These are phyloP conservation scores for Spialia ferax DNA, from an alignment of 2,888 invertebrate genomes.

Conservation along the genomic window DNA sequence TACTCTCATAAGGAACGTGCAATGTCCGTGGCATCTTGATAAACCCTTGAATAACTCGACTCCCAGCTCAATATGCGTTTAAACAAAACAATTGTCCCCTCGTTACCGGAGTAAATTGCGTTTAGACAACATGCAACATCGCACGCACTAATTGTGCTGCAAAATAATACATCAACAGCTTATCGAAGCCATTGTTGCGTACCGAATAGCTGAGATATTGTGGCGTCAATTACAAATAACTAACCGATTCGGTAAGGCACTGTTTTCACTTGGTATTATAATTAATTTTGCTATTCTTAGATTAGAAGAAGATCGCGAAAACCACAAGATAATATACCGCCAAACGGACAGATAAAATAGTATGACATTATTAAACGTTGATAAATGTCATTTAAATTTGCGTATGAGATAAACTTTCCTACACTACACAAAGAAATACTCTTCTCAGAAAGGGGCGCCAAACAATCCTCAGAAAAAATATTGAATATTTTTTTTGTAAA, in stretches of 20 bases:
- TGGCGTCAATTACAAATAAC: constrained; percentile 53
- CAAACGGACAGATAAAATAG: no score
- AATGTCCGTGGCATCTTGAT: constrained; percentile 23
- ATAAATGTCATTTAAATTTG: no score
- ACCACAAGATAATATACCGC: no score
- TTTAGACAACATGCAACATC: constrained; percentile 43
- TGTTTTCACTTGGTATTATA: not conserved
- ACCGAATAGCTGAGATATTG: constrained; percentile 47
- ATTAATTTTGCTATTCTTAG: no score
- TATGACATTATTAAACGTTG: no score
- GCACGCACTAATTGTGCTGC: constrained; percentile 69
- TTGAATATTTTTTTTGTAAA: no score
- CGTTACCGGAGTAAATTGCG: constrained; percentile 40
- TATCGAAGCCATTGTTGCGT: constrained; percentile 56
- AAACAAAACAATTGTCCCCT: constrained; percentile 44
- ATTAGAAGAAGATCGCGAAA: no score
- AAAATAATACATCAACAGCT: constrained; percentile 72
- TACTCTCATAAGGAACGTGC: not conserved
- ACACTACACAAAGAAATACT: no score
- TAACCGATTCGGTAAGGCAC: constrained; percentile 41
- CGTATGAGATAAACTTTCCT: no score
- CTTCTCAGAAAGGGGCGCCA: no score
- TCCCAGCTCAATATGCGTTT: constrained; percentile 21
- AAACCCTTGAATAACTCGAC: constrained; percentile 19
- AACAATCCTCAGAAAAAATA: no score